phyloP scores from a whole-genome alignment of 2,797 vertebrate genomes.

The Malacoctenus gilli region DNA sequence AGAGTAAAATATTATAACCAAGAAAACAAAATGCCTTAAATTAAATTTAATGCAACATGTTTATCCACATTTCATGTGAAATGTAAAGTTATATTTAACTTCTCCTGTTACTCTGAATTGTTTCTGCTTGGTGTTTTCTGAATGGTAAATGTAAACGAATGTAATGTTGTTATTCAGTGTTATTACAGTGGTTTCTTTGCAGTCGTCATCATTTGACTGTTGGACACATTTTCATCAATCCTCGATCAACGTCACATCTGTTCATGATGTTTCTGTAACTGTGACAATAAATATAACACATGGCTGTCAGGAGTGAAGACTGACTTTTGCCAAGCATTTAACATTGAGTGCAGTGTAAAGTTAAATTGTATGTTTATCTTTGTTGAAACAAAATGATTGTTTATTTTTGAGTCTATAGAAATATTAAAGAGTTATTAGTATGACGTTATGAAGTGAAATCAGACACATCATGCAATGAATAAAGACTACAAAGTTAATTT shows the following conservation, averaged over 20 bases:
- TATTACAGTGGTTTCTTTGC: constrained; percentile 11
- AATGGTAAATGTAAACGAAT: constrained; percentile 35
- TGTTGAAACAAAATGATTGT: too few relatives aligned
- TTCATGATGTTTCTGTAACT: too few relatives aligned
- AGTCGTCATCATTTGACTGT: constrained; percentile 1
- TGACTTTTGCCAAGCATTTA: too few relatives aligned
- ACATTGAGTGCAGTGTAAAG: too few relatives aligned
- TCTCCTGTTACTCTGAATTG: constrained; percentile 18
- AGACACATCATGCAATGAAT: constrained; percentile 39
- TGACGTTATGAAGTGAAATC: constrained; percentile 22
- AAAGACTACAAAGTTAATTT: constrained; percentile 30
- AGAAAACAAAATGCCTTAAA: constrained; percentile 63
- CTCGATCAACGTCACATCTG: too few relatives aligned
- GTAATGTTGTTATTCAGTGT: constrained; percentile 26
- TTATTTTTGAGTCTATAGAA: constrained; percentile 18
- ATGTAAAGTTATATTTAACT: constrained; percentile 36
- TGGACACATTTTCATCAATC: neutral
- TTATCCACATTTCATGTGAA: constrained; percentile 23
- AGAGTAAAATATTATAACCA: constrained; percentile 8
- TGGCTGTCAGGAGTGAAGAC: too few relatives aligned
- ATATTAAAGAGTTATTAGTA: constrained; percentile 41
- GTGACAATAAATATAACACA: too few relatives aligned
- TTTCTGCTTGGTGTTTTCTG: constrained; percentile 14
- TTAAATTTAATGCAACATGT: constrained; percentile 39
- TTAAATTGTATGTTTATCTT: too few relatives aligned